Evolutionary conservation across 1,140 invertebrate species (phyloP), one percentile per base, ranked within the genome.

Genomic region (Lepeophtheirus salmonis): DNA sequence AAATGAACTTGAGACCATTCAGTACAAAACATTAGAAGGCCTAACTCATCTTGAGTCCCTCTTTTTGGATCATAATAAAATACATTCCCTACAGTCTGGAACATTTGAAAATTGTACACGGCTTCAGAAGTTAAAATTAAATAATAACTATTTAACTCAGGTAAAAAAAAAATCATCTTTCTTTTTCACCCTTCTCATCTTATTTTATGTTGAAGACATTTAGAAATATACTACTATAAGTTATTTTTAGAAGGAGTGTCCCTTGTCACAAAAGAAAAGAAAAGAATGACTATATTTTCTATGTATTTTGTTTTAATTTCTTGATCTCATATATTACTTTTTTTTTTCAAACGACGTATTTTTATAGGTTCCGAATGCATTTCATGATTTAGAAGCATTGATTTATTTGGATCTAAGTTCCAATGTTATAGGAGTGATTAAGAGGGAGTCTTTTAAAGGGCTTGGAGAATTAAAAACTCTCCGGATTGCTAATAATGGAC

Each of bases 61-160:
- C 17, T 80, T 81, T 66, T 69, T 88, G 26, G 83, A 86, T 68
- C 76, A 80, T 63, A 89, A 89, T 70, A 73, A 77, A 66, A 77
- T 89, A 41, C 74, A 77, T 55, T 72, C 72, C 52, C 76, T 89
- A 49, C 78, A 85, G 61, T 74, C 76, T 3, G 79, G 79, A 60
- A 79, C 87, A 13, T 88, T 89, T 66, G 77, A 77, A 68, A 90
- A 86, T 70, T 78, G 84, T 65, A 83, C 81, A 13, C 67, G 78
- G 74, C 76, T 94, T 50, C 82, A 86, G 70, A 86, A 90, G 71
- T 73, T 95, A 2, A 85, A 88, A 68, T 72, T 94, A 60, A 84
- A 85, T 69, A 80, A 81, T 41, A 96, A 96, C 73, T 72, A 77
- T 60, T 72, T 96, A 60, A 80, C 77, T 66, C 78, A 80, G 65